Evolutionary conservation across 2,113 vertebrate species (phyloP).

Genomic region (Cygnus atratus): DNA sequence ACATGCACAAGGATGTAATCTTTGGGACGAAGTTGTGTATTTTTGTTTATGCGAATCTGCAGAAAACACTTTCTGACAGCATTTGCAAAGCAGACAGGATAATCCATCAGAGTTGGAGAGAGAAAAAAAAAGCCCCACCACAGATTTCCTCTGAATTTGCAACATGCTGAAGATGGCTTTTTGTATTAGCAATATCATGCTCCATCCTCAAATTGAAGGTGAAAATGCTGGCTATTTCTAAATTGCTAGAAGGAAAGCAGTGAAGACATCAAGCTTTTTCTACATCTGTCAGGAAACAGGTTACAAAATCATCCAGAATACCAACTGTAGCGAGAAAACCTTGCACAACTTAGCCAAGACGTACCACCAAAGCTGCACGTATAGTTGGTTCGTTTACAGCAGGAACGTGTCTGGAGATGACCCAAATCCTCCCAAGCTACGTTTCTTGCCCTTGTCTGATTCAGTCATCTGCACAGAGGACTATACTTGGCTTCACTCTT

Average conservation of each 20-base stretch:
- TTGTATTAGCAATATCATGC: neutral
- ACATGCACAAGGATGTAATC: neutral
- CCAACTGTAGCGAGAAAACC: neutral
- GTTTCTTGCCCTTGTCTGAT: neutral
- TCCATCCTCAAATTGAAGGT: neutral
- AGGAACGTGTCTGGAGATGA: neutral
- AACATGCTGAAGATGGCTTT: neutral
- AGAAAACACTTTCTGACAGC: neutral
- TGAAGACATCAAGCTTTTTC: neutral
- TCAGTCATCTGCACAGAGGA: neutral
- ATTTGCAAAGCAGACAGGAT: neutral
- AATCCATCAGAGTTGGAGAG: neutral
- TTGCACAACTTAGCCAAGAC: neutral
- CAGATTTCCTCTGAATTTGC: neutral
- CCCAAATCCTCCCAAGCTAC: constrained; percentile 3
- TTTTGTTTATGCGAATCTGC: neutral
- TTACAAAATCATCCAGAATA: constrained; percentile 14
- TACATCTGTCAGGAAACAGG: neutral
- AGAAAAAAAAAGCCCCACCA: neutral
- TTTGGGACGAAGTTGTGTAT: neutral
- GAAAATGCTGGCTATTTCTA: neutral
- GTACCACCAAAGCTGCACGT: neutral
- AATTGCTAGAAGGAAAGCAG: neutral
- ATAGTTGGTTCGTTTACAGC: neutral
- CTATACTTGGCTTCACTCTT: neutral